Evolutionary conservation across 2,113 vertebrate species (phyloP).

Genomic region (Malurus elegans): DNA sequence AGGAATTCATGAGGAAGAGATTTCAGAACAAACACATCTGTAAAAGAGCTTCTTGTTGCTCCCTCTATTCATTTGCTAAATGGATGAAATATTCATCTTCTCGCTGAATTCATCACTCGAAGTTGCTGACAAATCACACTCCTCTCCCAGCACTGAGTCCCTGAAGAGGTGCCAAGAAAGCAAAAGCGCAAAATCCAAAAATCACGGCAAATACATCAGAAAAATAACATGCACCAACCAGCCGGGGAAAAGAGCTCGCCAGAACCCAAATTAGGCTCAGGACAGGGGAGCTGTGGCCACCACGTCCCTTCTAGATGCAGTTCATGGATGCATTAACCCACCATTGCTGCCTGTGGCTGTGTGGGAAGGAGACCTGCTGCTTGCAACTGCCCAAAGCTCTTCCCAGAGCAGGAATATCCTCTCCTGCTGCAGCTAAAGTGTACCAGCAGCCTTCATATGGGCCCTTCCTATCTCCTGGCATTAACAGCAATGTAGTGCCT

Average conservation of each 20-base stretch:
- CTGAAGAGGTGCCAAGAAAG: constrained; percentile 13
- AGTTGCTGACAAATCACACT: constrained; percentile 39
- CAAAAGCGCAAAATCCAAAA: background rate
- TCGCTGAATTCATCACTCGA: background rate
- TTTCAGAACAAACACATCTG: constrained; percentile 24
- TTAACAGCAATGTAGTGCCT: background rate
- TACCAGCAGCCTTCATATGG: background rate
- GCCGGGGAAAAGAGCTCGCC: background rate
- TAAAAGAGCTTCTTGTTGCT: constrained; percentile 4
- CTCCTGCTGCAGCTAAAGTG: background rate
- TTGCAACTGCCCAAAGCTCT: background rate
- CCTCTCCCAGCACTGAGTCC: background rate
- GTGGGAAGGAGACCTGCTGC: background rate
- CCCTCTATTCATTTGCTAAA: constrained; percentile 4
- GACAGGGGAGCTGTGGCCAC: background rate
- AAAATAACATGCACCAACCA: background rate
- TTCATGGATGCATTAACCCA: background rate
- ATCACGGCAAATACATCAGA: background rate
- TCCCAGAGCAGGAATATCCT: background rate
- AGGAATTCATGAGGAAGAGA: background rate
- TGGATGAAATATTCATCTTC: constrained; percentile 19
- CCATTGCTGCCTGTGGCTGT: background rate
- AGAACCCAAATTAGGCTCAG: background rate
- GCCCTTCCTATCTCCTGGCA: background rate
- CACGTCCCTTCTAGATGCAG: background rate